Evolutionary conservation across 2,113 vertebrate species (phyloP).

Genomic region (Forbesichthys papilliferus): DNA sequence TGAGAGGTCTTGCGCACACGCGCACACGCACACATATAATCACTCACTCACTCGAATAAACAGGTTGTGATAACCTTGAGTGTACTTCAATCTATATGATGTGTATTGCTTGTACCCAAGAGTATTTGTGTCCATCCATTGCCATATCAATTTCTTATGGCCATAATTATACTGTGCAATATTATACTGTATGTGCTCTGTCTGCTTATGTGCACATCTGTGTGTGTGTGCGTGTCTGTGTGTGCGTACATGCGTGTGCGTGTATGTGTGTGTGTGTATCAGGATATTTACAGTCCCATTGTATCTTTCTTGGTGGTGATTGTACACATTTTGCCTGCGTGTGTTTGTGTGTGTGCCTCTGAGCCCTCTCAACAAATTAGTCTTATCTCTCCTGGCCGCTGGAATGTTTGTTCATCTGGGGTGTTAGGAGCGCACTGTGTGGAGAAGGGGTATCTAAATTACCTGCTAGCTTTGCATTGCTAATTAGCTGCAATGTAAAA

Average conservation of each 20-base stretch:
- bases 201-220: background rate
- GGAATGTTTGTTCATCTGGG: background rate
- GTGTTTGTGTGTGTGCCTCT: background rate
- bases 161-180: constrained; percentile 48
- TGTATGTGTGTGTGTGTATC: constrained; percentile 28
- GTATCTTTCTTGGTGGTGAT: constrained; percentile 48
- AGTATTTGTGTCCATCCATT: constrained; percentile 22
- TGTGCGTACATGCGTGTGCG: background rate
- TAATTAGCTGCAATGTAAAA: constrained; percentile 43
- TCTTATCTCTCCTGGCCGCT: constrained; percentile 23
- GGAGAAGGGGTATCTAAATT: constrained; percentile 28
- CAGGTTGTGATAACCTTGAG: constrained; percentile 39
- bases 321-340: constrained; percentile 24
- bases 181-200: constrained; percentile 9
- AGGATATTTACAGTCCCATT: constrained; percentile 52
- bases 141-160: constrained; percentile 38
- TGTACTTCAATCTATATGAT: constrained; percentile 28
- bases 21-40: background rate
- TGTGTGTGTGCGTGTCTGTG: constrained; percentile 7
- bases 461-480: constrained; percentile 11
- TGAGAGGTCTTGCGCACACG: background rate
- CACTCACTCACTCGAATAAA: constrained; percentile 5
- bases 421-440: background rate
- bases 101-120: constrained; percentile 25
- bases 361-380: constrained; percentile 39